Percentiles rank a stretch among this genome's conserved stretches.
Evolutionary conservation across 1,140 invertebrate species (phyloP).

Genomic region (Sipha flava): DNA sequence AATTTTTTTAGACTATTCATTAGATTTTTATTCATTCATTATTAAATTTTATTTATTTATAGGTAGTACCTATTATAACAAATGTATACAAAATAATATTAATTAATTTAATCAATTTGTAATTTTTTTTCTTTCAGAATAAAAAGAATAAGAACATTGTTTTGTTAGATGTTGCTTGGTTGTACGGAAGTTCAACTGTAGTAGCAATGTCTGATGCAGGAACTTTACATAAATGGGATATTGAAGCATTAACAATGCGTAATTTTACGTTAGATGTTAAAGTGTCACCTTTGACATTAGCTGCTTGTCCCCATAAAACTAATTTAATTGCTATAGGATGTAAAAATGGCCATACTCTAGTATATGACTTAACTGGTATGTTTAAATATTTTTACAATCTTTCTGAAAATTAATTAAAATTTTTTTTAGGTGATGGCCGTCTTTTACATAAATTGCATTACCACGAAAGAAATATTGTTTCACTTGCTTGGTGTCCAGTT

Average conservation of each 20-base stretch:
- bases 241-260: conserved; percentile 48
- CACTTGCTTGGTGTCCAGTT: conserved; percentile 63
- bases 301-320: conserved; percentile 55
- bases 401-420: neutral
- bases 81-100: too few relatives aligned
- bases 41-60: too few relatives aligned
- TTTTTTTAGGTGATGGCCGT: conserved; percentile 48
- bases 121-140: neutral
- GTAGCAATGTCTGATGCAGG: conserved; percentile 48
- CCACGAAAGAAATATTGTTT: conserved; percentile 61
- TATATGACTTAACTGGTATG: conserved; percentile 51
- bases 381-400: neutral
- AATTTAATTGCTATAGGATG: conserved; percentile 57
- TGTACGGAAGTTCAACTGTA: conserved; percentile 52
- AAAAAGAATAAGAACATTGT: conserved; percentile 10
- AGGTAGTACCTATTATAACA: too few relatives aligned
- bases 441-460: conserved; percentile 57
- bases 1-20: neutral
- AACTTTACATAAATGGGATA: conserved; percentile 48
- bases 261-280: conserved; percentile 46
- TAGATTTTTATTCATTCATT: too few relatives aligned
- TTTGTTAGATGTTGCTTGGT: conserved; percentile 40
- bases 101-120: neutral
- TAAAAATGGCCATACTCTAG: conserved; percentile 55
- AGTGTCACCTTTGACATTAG: conserved; percentile 48